These are phyloP conservation scores for Caerostris darwini DNA, from an alignment of 1,140 invertebrate species.

Conservation along the genomic window DNA sequence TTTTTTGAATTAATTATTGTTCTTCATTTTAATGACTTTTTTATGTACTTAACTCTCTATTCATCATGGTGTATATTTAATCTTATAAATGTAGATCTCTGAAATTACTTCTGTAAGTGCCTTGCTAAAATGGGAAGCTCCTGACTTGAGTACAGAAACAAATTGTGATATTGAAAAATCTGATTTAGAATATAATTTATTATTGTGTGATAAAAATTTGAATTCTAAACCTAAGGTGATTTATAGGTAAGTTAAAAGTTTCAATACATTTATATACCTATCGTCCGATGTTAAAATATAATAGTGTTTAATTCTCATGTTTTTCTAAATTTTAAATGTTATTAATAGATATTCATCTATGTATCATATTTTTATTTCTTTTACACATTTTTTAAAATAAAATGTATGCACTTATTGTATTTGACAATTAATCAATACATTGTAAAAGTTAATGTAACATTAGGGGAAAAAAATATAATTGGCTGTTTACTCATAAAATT, in stretches of 20 bases:
- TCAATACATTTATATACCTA: not conserved
- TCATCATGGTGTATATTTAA: not conserved
- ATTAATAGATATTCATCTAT: not conserved
- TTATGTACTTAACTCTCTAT: not conserved
- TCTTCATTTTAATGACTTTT: not conserved
- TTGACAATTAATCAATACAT: too few species aligned
- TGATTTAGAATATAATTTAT: constrained; percentile 51
- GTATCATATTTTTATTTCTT: too few species aligned
- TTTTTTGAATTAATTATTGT: too few species aligned
- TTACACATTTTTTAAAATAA: too few species aligned
- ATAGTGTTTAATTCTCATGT: not conserved
- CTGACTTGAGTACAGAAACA: constrained; percentile 41
- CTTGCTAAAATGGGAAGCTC: constrained; percentile 60
- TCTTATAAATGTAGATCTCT: constrained; percentile 45
- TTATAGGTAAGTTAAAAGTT: constrained; percentile 35
- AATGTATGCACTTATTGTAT: too few species aligned
- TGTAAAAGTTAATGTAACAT: too few species aligned
- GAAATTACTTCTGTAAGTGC: constrained; percentile 71
- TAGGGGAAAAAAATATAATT: too few species aligned
- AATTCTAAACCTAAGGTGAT: constrained; percentile 48
- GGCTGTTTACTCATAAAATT: too few species aligned
- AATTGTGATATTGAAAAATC: constrained; percentile 63
- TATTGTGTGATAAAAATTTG: constrained; percentile 63
- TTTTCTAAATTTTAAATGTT: not conserved
- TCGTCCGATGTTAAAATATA: not conserved